A percentile compares a stretch with the other conserved stretches of the same genome.
Evolutionary conservation across 2,797 vertebrate species (phyloP).

Genomic region (Heterohyrax brucei): DNA sequence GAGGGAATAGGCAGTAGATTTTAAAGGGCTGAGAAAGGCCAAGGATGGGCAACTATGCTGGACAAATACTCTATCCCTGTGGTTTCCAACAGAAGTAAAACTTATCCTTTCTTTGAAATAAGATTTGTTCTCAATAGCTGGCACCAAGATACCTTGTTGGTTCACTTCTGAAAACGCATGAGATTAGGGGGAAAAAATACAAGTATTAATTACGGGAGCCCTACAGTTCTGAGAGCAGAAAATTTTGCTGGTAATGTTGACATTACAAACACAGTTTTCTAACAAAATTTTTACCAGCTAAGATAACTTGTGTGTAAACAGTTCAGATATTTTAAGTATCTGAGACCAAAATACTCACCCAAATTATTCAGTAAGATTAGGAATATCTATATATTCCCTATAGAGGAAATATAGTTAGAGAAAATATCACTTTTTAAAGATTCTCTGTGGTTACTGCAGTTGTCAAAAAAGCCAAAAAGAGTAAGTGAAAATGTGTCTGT

Average conservation of each 20-base stretch:
- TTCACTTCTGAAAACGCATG: conserved; percentile 53
- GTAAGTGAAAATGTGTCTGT: not conserved
- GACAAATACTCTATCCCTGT: not conserved
- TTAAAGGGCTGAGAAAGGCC: not conserved
- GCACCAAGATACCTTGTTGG: not conserved
- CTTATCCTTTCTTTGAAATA: not conserved
- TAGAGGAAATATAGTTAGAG: not conserved
- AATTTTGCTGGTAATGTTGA: not conserved
- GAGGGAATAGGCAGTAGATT: not conserved
- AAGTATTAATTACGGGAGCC: not conserved
- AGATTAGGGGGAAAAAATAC: not conserved
- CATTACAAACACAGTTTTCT: not conserved
- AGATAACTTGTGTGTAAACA: conserved; percentile 7
- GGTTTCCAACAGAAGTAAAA: not conserved
- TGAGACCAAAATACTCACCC: not conserved
- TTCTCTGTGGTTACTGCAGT: not conserved
- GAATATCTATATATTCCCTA: not conserved
- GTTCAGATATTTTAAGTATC: not conserved
- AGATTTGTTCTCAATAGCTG: not conserved
- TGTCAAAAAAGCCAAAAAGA: not conserved
- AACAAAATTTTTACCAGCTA: conserved; percentile 7
- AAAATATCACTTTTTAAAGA: conserved; percentile 17
- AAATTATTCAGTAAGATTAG: conserved; percentile 24
- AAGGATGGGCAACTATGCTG: not conserved
- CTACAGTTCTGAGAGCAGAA: not conserved